Evolutionary conservation across 1,140 invertebrate species (phyloP).

Genomic region (Nephila pilipes): DNA sequence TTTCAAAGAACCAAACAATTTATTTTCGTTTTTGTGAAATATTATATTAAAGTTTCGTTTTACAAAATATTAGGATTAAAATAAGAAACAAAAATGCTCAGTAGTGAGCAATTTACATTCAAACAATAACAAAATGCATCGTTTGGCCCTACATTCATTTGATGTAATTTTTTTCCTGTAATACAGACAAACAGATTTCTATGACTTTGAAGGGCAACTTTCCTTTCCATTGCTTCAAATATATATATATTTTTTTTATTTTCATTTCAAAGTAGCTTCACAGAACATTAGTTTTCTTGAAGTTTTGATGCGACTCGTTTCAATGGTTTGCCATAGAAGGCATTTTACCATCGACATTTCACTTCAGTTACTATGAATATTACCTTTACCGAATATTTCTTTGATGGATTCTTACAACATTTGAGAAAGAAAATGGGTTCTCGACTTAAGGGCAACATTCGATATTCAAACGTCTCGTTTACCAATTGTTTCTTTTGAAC

Average conservation of each 20-base stretch:
- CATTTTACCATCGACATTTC: neutral
- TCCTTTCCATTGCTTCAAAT: neutral
- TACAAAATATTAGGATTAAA: too few species aligned
- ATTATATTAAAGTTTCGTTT: too few species aligned
- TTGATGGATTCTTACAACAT: neutral
- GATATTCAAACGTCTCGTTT: neutral
- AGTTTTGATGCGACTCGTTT: neutral
- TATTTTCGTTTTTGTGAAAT: too few species aligned
- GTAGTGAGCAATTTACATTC: too few species aligned
- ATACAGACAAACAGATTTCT: too few species aligned
- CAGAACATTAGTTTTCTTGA: neutral
- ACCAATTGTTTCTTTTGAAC: slow-evolving; percentile 9
- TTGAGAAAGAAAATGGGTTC: neutral
- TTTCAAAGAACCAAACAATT: too few species aligned
- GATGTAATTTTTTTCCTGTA: too few species aligned
- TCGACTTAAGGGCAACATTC: neutral
- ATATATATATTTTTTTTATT: neutral
- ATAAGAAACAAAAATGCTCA: too few species aligned
- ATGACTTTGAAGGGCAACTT: too few species aligned
- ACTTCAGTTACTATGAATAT: neutral
- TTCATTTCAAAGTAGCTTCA: neutral
- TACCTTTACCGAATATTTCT: neutral
- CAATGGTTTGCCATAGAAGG: neutral
- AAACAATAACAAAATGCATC: too few species aligned
- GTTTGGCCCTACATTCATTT: too few species aligned